Evolutionary conservation across 1,140 invertebrate genomes (phyloP).

Genomic region (Heliconius congener): DNA sequence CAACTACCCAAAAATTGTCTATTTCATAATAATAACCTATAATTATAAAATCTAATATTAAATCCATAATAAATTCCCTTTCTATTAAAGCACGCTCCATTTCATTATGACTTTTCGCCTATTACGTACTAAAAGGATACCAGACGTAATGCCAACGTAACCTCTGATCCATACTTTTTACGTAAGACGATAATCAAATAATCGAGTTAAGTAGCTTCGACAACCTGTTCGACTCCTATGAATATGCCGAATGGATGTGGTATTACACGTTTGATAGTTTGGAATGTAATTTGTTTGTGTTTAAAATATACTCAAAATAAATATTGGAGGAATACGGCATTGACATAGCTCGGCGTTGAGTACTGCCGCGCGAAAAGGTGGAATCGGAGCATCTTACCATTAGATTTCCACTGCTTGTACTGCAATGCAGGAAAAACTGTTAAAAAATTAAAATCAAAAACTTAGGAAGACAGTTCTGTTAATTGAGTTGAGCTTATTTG

Average conservation of each 20-base stretch:
- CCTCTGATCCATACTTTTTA: conserved; percentile 51
- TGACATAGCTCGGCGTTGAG: no score
- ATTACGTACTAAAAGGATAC: conserved; percentile 42
- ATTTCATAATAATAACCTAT: background rate
- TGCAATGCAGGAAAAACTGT: no score
- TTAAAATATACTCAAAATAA: background rate
- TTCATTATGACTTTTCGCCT: conserved; percentile 35
- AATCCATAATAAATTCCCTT: background rate
- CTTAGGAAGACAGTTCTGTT: no score
- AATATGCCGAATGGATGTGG: conserved; percentile 40
- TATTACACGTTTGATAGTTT: conserved; percentile 11
- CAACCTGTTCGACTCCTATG: conserved; percentile 48
- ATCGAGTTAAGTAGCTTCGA: conserved; percentile 57
- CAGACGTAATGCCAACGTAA: conserved; percentile 48
- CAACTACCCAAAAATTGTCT: background rate
- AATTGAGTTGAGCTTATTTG: no score
- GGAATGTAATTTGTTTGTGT: background rate
- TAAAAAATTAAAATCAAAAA: no score
- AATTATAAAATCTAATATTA: background rate
- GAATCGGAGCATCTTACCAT: no score
- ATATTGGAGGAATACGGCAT: background rate
- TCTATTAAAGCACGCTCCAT: background rate
- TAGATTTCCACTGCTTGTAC: no score
- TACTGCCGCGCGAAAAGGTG: no score
- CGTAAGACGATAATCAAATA: conserved; percentile 41